Conservation (phyloP, 2,888 invertebrate species). For the Tipula helvola region DNA sequence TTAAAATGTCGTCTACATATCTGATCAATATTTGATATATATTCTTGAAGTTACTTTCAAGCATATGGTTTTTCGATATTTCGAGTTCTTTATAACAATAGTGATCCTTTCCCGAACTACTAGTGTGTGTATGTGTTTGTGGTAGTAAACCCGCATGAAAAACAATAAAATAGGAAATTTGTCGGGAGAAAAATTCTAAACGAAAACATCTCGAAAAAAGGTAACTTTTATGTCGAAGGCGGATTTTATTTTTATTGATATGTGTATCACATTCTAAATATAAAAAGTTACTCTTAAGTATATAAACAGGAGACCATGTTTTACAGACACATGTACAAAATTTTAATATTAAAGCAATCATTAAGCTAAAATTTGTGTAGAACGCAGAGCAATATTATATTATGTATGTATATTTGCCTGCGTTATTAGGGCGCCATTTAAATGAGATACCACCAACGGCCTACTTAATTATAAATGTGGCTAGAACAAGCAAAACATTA, state of each 20-base stretch:
- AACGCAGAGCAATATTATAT: not conserved
- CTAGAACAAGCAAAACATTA: not conserved
- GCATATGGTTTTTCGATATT: too few relatives aligned
- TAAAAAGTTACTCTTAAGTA: not conserved
- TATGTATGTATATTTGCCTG: not conserved
- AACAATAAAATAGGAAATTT: not conserved
- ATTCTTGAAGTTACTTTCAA: too few relatives aligned
- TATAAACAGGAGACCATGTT: not conserved
- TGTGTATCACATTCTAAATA: not conserved
- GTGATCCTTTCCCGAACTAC: too few relatives aligned
- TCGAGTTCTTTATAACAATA: too few relatives aligned
- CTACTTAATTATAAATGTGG: not conserved
- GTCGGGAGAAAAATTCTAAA: not conserved
- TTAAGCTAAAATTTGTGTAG: not conserved
- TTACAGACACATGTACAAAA: not conserved
- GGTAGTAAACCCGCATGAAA: not conserved
- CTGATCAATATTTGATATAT: too few relatives aligned
- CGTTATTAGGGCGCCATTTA: not conserved
- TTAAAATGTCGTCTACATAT: too few relatives aligned
- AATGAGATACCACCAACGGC: not conserved
- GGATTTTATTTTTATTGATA: not conserved
- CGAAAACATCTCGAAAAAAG: not conserved
- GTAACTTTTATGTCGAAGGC: not conserved
- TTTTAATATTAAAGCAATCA: not conserved
- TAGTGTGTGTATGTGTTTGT: too few relatives aligned